These are phyloP conservation scores for Solenopsis invicta DNA, from an alignment of 1,140 invertebrate genomes.

Conservation along the genomic window DNA sequence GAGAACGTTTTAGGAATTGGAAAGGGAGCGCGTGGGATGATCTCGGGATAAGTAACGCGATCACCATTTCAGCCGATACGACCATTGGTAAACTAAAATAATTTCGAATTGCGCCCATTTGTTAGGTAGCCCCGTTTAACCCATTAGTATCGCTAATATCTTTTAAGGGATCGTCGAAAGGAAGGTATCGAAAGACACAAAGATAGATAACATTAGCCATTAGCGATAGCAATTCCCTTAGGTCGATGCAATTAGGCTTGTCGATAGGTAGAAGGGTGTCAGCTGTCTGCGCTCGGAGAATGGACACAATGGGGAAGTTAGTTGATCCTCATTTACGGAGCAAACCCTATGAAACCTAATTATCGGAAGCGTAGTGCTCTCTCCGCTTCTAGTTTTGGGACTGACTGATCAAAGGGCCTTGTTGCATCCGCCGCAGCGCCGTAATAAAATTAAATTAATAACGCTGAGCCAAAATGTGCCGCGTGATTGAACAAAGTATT, in stretches of 20 bases:
- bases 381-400: slow-evolving; percentile 50
- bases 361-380: slow-evolving; percentile 62
- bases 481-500: slow-evolving; percentile 11
- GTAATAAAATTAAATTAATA: slow-evolving; percentile 72
- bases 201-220: slow-evolving; percentile 49
- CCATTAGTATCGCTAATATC: background rate
- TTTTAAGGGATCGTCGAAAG: background rate
- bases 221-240: slow-evolving; percentile 51
- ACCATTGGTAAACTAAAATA: slow-evolving; percentile 6
- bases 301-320: slow-evolving; percentile 66
- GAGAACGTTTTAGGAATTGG: slow-evolving; percentile 9
- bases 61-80: background rate
- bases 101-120: slow-evolving; percentile 5
- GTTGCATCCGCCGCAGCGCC: slow-evolving; percentile 48
- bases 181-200: background rate
- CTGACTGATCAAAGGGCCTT: slow-evolving; percentile 69
- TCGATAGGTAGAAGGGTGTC: slow-evolving; percentile 61
- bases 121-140: background rate
- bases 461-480: slow-evolving; percentile 35
- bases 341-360: slow-evolving; percentile 70
- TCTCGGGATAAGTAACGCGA: slow-evolving; percentile 2
- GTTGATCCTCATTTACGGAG: slow-evolving; percentile 70
- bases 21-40: background rate
- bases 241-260: slow-evolving; percentile 60
- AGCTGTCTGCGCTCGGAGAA: slow-evolving; percentile 40